Evolutionary conservation across 37 sponge, comb jelly and placozoan species (phyloP).

Genomic region (Cliona cf. orientalis): DNA sequence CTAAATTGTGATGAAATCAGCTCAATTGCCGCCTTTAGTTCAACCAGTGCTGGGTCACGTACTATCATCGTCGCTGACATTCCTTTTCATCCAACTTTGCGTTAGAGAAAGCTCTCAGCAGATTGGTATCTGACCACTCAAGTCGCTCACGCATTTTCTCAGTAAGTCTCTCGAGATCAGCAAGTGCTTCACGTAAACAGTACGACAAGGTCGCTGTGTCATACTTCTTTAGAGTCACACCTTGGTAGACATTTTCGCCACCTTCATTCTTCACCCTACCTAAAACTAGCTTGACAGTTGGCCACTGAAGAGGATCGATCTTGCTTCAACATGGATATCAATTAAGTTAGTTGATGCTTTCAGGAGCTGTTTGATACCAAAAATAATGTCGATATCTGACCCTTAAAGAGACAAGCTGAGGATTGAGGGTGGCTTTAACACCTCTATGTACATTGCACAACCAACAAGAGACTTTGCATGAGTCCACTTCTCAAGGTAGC

Average conservation of each 20-base stretch:
- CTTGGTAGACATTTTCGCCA: conserved; percentile 19
- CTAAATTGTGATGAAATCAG: conserved; percentile 2
- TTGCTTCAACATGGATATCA: conserved; percentile 1
- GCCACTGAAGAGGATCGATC: conserved; percentile 28
- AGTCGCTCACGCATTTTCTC: conserved; percentile 45
- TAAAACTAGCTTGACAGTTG: conserved; percentile 13
- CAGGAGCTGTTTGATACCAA: conserved; percentile 14
- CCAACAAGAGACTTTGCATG: conserved; percentile 42
- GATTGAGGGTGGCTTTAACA: conserved; percentile 21
- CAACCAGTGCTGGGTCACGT: too few species aligned
- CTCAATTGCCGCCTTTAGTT: not conserved
- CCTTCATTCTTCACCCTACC: conserved; percentile 11
- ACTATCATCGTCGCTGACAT: too few species aligned
- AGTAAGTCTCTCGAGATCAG: conserved; percentile 32
- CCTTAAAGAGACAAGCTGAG: not conserved
- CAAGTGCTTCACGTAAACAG: conserved; percentile 7
- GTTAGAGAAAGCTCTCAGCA: conserved; percentile 23
- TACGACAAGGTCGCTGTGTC: not conserved
- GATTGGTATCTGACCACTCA: conserved; percentile 54
- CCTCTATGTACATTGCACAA: conserved; percentile 43
- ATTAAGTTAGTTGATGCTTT: not conserved
- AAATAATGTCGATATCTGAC: not conserved
- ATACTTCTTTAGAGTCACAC: not conserved
- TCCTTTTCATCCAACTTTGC: too few species aligned
- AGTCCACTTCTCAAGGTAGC: conserved; percentile 39